Conservation (phyloP, 2,888 invertebrate species). For the Baccha elongata region DNA sequence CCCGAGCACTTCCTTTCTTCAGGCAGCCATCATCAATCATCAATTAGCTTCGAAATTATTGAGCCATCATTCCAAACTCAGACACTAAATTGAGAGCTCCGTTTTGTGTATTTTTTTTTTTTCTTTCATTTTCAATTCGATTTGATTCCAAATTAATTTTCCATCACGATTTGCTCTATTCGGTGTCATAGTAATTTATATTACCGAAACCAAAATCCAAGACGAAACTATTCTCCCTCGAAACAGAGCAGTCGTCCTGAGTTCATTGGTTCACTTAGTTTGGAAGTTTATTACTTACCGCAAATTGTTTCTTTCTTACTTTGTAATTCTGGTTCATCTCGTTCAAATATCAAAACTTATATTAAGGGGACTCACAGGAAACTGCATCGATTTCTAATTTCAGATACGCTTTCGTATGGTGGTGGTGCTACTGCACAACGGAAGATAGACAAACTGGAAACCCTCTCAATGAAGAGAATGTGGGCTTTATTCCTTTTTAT, state of each 20-base stretch:
- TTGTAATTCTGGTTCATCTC: background rate
- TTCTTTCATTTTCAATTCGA: constrained; percentile 14
- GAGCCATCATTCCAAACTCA: constrained; percentile 31
- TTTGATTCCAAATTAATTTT: constrained; percentile 61
- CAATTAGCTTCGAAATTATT: constrained; percentile 35
- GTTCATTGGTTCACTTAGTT: constrained; percentile 49
- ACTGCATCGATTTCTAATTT: constrained; percentile 73
- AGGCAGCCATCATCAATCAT: constrained; percentile 22
- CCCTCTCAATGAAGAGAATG: constrained; percentile 36
- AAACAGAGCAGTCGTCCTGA: background rate
- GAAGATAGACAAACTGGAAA: constrained; percentile 49
- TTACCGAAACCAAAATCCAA: constrained; percentile 6
- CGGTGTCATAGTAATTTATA: constrained; percentile 1
- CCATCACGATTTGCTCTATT: constrained; percentile 35
- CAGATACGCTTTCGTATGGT: constrained; percentile 59
- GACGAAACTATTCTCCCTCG: background rate
- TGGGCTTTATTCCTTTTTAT: constrained; percentile 17
- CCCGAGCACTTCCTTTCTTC: background rate
- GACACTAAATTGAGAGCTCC: constrained; percentile 50
- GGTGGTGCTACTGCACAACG: constrained; percentile 35
- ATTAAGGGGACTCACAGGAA: constrained; percentile 58
- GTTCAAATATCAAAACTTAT: constrained; percentile 42
- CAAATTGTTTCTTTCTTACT: constrained; percentile 23
- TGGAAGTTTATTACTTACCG: constrained; percentile 49
- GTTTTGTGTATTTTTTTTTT: background rate